These are phyloP conservation scores for Cygnus atratus DNA, from an alignment of 2,113 vertebrate genomes.

Conservation along the genomic window DNA sequence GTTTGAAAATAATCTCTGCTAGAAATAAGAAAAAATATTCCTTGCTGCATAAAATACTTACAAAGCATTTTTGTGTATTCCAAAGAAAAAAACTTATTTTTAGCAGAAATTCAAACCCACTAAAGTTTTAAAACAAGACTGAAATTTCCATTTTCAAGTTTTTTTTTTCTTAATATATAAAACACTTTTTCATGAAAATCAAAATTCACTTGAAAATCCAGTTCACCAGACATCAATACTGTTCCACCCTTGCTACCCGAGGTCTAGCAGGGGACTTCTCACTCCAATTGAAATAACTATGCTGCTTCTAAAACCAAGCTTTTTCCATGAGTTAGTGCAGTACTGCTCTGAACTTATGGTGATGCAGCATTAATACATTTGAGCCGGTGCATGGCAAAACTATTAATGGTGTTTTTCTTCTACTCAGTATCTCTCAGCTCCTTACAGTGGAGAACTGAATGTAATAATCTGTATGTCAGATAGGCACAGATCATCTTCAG, in stretches of 20 bases:
- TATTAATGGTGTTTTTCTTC: neutral
- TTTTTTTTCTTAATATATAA: neutral
- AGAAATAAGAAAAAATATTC: neutral
- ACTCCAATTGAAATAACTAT: neutral
- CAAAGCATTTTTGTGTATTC: neutral
- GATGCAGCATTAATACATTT: neutral
- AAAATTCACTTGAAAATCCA: neutral
- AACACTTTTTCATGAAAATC: neutral
- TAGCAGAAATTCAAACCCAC: neutral
- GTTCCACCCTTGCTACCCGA: neutral
- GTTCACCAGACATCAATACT: neutral
- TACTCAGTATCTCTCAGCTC: neutral
- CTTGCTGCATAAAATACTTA: neutral
- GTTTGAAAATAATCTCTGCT: neutral
- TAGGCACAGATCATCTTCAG: neutral
- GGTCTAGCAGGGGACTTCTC: neutral
- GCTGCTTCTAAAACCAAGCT: neutral
- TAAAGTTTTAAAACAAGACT: neutral
- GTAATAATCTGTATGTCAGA: neutral
- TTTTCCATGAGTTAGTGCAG: neutral
- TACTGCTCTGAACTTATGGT: neutral
- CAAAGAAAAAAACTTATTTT: neutral
- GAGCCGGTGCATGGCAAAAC: neutral
- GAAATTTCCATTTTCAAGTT: neutral
- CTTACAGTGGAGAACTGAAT: neutral